Evolutionary conservation across 2,797 vertebrate genomes (phyloP).

Genomic region (Thamnophis elegans): DNA sequence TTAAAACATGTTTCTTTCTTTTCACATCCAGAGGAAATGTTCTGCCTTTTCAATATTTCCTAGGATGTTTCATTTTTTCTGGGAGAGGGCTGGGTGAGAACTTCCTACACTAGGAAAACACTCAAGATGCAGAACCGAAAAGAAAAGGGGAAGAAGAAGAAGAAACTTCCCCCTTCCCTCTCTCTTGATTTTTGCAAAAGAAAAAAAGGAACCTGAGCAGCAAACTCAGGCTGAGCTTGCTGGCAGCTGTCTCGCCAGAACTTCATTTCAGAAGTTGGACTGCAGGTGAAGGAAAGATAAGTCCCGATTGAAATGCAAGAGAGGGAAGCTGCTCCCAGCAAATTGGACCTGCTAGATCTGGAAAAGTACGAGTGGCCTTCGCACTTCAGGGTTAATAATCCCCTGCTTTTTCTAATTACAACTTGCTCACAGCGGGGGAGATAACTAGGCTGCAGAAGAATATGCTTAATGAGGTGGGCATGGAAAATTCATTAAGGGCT

Average conservation of each 20-base stretch:
- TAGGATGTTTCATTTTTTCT: too few species aligned
- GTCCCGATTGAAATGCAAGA: not conserved
- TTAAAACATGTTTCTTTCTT: too few species aligned
- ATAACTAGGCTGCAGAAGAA: not conserved
- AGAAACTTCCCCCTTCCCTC: not conserved
- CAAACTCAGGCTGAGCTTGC: not conserved
- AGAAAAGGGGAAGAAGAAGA: too few species aligned
- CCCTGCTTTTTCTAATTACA: not conserved
- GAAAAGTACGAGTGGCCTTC: not conserved
- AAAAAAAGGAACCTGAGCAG: not conserved
- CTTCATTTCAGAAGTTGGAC: not conserved
- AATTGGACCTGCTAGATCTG: not conserved
- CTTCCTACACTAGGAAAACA: not conserved
- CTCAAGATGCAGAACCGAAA: not conserved
- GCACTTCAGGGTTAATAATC: conserved; percentile 4
- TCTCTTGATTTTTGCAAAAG: not conserved
- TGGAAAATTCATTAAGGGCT: not conserved
- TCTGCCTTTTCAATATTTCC: too few species aligned
- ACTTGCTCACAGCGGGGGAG: not conserved
- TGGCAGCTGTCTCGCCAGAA: not conserved
- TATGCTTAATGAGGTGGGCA: not conserved
- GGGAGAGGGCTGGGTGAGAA: too few species aligned
- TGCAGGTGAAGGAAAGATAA: not conserved
- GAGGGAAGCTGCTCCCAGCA: not conserved
- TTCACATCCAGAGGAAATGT: too few species aligned